Percentiles rank a stretch among this genome's conserved stretches.
phyloP scores from a whole-genome alignment of 2,797 vertebrate genomes.

The Premnoplex brunnescens region DNA sequence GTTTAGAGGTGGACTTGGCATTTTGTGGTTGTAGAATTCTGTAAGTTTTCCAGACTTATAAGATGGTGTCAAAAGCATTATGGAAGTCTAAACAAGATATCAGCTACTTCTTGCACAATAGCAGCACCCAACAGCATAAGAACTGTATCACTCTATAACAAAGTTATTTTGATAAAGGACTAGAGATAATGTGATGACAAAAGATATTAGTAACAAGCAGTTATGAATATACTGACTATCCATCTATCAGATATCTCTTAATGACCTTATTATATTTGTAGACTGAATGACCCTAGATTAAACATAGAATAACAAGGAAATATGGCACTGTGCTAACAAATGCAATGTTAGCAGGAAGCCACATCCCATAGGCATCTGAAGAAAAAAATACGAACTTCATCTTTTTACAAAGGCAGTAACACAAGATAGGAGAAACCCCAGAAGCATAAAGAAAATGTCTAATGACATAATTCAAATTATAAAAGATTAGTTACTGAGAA shows the following conservation, averaged over 20 bases:
- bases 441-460: background rate
- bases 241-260: background rate
- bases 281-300: background rate
- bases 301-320: background rate
- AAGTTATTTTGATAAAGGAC: background rate
- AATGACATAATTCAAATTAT: background rate
- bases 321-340: background rate
- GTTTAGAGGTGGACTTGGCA: background rate
- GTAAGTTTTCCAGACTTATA: background rate
- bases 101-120: background rate
- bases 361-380: background rate
- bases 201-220: background rate
- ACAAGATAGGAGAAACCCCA: background rate
- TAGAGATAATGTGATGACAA: background rate
- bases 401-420: background rate
- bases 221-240: background rate
- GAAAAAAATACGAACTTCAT: accelerated
- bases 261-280: background rate
- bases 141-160: background rate
- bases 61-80: background rate
- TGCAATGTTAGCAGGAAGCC: background rate
- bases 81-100: background rate
- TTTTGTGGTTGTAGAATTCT: background rate
- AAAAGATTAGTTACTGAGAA: background rate
- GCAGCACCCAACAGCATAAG: background rate